Conservation (phyloP, 2,797 vertebrate genomes). For the Megalops cyprinoides region DNA sequence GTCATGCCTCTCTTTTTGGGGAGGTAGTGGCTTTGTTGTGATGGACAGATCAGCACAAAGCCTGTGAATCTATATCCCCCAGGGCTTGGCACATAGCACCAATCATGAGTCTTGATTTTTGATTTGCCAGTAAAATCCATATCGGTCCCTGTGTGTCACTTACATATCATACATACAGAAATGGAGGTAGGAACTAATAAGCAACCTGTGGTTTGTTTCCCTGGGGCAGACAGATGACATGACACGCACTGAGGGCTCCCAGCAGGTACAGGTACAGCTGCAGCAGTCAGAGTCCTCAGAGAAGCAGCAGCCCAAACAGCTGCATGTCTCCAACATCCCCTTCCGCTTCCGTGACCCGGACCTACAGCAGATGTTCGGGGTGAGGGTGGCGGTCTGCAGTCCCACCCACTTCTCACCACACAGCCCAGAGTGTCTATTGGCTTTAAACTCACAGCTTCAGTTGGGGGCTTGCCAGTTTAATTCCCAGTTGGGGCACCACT, state of each 20-base stretch:
- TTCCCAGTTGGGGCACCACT: not conserved
- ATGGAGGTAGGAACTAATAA: not conserved
- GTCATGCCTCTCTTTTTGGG: too few relatives aligned
- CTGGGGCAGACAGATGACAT: constrained; percentile 78
- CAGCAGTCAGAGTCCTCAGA: constrained; percentile 77
- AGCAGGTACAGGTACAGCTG: constrained; percentile 77
- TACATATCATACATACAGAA: not conserved
- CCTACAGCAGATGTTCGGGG: constrained; percentile 85
- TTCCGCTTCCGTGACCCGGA: constrained; percentile 86
- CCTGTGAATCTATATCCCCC: not conserved
- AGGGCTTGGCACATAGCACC: not conserved
- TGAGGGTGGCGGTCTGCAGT: constrained; percentile 61
- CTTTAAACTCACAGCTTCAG: too few relatives aligned
- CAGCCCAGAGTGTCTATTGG: too few relatives aligned
- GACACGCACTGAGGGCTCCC: constrained; percentile 80
- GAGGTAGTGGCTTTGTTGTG: too few relatives aligned
- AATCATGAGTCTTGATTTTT: not conserved
- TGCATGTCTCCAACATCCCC: constrained; percentile 87
- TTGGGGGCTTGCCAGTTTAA: not conserved
- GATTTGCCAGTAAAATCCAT: not conserved
- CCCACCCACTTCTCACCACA: not conserved
- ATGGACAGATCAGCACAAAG: not conserved
- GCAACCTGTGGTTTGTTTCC: constrained; percentile 47
- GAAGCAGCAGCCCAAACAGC: constrained; percentile 84
- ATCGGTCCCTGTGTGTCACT: too few relatives aligned